A percentile compares a stretch with the other conserved stretches of the same genome.
Conservation (phyloP, 1,140 invertebrate species). For the Portunus trituberculatus region DNA sequence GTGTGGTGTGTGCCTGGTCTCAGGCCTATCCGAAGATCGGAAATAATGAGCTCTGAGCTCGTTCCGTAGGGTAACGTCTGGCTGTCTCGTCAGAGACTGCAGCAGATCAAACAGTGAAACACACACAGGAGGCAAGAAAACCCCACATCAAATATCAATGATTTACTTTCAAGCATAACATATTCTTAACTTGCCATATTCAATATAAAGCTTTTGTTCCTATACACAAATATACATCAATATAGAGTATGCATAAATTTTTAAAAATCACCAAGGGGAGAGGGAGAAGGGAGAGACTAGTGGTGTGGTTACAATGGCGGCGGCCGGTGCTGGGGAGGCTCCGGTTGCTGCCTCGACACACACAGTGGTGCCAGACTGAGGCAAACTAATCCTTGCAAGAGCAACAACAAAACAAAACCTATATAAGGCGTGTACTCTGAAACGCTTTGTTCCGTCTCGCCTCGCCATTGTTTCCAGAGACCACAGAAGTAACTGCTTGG, state of each 20-base stretch:
- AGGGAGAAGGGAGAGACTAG: slow-evolving; percentile 58
- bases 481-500: too few species aligned
- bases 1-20: too few species aligned
- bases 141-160: slow-evolving; percentile 30
- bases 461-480: too few species aligned
- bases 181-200: slow-evolving; percentile 71
- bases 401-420: too few species aligned
- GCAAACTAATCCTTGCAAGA: too few species aligned
- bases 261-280: slow-evolving; percentile 53
- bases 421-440: too few species aligned
- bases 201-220: slow-evolving; percentile 74
- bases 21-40: too few species aligned
- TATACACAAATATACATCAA: slow-evolving; percentile 76
- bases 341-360: neutral
- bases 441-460: too few species aligned
- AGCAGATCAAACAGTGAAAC: too few species aligned
- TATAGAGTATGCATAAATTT: slow-evolving; percentile 65
- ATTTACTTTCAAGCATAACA: slow-evolving; percentile 75
- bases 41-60: too few species aligned
- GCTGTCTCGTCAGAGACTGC: too few species aligned
- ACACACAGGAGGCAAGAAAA: neutral
- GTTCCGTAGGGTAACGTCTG: too few species aligned
- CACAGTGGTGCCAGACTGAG: neutral
- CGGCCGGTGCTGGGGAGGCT: slow-evolving; percentile 2
- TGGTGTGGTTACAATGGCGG: slow-evolving; percentile 38